Base-by-base conservation (phyloP, 2,113 vertebrate species). In the Callaeas wilsoni region DNA sequence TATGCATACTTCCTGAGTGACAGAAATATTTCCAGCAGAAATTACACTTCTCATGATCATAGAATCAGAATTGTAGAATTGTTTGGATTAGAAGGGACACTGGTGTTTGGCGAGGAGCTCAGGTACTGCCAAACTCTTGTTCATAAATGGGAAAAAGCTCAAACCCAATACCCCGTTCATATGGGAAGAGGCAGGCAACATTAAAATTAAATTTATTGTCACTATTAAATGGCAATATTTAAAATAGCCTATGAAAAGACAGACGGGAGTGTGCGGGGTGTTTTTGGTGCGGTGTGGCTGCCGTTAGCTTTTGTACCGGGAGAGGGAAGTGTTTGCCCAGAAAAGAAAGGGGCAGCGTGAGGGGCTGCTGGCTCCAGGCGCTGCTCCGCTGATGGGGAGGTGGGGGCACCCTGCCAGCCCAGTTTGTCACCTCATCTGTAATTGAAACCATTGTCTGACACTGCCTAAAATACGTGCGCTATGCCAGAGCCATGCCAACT, bases 241-340 rank as follows among this genome's bases (percentile, higher is more conserved):
- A 8, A 74, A 90, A 57, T 22, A 67, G 20, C 2, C 0, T 22
- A 4, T 11, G 41, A 37, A 52, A 82, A 6, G n/a, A 14, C 13
- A 41, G 17, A 13, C 5, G 14, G 44, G 22, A 60, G 7, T 2
- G 6, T 7, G 39, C 27, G 21, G 13, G 17, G 2, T 59, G 0
- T 44, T 42, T 57, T 26, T 5, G 12, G 33, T 25, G 25, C 37
- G 44, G 9, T 63, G 49, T 59, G 62, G 16, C 57, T 96, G 94
- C 82, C 93, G 70, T 82, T 84, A 18, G 7, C 57, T 57, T 50
- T 70, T 57, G 29, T 74, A 80, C 97, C 97, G 62, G 91, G 69
- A 97, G 98, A 93, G 97, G 97, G 82, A 93, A 97, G 96, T 46
- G 82, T 97, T 92, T 67, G 27, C 82, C 73, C 74, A 89, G 93